Percentiles rank a stretch among this genome's conserved stretches.
Conservation (phyloP, 2,113 vertebrate species). For the Cynopterus brachyotis region DNA sequence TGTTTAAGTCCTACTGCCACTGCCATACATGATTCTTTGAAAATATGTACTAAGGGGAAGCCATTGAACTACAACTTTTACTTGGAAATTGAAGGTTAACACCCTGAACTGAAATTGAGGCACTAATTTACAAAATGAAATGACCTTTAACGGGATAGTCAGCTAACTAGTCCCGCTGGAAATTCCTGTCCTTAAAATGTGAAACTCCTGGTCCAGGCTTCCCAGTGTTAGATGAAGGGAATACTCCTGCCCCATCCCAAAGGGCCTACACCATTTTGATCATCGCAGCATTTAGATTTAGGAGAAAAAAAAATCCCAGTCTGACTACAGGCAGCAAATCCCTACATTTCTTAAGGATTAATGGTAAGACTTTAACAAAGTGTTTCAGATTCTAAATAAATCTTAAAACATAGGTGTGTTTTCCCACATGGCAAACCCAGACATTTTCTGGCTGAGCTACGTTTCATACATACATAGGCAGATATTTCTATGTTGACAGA, state of each 20-base stretch:
- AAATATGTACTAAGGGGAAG: background rate
- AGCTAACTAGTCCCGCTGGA: conserved; percentile 30
- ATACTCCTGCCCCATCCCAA: background rate
- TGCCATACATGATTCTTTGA: background rate
- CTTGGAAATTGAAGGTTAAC: conserved; percentile 54
- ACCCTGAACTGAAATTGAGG: conserved; percentile 27
- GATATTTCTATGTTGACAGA: background rate
- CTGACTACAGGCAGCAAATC: conserved; percentile 33
- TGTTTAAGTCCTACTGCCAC: background rate
- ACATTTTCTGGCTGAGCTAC: background rate
- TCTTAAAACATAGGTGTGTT: conserved; percentile 24
- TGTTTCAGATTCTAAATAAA: conserved; percentile 55
- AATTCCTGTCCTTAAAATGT: conserved; percentile 48
- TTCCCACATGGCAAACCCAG: background rate
- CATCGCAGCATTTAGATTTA: background rate
- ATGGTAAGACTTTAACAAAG: conserved; percentile 66
- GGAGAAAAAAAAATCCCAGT: background rate
- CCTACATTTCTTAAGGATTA: conserved; percentile 65
- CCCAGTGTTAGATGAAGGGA: background rate
- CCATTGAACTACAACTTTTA: conserved; percentile 34
- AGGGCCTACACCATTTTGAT: background rate
- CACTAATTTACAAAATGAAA: conserved; percentile 35
- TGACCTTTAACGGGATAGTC: conserved; percentile 6
- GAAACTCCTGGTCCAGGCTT: background rate
- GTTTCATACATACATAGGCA: background rate